Evolutionary conservation across 2,113 vertebrate species (phyloP).

Genomic region (Charina bottae): DNA sequence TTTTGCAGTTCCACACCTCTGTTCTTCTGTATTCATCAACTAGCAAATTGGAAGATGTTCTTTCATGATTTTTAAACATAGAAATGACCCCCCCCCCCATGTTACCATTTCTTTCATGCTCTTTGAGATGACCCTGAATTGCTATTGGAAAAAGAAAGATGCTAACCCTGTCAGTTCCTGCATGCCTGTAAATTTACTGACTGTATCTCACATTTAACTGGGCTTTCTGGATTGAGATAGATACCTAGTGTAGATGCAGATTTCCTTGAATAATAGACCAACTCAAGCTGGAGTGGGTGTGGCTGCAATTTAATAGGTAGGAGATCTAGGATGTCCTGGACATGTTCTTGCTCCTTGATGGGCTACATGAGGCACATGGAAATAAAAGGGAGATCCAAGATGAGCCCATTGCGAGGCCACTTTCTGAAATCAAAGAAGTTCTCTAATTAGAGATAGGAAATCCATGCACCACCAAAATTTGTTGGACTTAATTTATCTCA

Average conservation of each 20-base stretch:
- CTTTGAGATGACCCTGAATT: conserved; percentile 40
- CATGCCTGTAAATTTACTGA: neutral
- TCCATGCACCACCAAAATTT: neutral
- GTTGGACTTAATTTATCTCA: neutral
- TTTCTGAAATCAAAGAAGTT: neutral
- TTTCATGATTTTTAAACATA: conserved; percentile 62
- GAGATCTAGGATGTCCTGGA: neutral
- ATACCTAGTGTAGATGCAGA: neutral
- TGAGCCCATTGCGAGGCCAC: neutral
- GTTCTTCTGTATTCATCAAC: conserved; percentile 52
- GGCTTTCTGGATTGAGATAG: neutral
- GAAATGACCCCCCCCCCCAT: neutral
- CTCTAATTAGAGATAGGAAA: neutral
- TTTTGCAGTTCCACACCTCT: conserved; percentile 49
- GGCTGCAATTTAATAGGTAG: neutral
- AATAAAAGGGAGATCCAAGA: neutral
- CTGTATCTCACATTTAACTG: neutral
- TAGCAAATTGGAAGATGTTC: conserved; percentile 50
- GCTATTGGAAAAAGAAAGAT: conserved; percentile 41
- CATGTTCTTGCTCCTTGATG: neutral
- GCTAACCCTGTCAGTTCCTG: conserved; percentile 20
- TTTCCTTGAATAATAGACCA: neutral
- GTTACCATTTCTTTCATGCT: neutral
- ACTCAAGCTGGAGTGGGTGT: neutral
- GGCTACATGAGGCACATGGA: neutral